Evolutionary conservation across 2,797 vertebrate genomes (phyloP).

Genomic region (Pachyuromys duprasi): DNA sequence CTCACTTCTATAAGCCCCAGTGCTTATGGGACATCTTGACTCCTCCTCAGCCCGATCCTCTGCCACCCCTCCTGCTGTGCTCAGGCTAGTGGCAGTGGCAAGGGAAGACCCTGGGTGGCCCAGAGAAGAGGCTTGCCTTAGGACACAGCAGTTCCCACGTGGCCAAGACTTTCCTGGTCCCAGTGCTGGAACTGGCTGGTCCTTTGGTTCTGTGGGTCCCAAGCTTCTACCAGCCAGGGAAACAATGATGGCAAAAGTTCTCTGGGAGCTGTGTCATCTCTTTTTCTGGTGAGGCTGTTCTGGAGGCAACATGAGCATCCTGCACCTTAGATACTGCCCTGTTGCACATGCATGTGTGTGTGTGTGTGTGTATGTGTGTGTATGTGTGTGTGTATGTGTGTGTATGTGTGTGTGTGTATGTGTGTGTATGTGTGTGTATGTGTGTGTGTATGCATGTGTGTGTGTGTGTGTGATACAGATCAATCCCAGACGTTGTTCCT

Average conservation of each 20-base stretch:
- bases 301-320: not conserved
- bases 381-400: not conserved
- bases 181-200: not conserved
- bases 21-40: not conserved
- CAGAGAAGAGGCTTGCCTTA: fast-evolving
- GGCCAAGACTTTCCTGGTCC: not conserved
- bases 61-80: not conserved
- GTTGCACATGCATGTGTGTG: not conserved
- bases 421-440: not conserved
- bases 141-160: not conserved
- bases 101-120: fast-evolving
- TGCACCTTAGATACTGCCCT: not conserved
- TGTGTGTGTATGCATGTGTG: not conserved
- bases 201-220: not conserved
- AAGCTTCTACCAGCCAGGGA: not conserved
- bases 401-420: not conserved
- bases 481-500: not conserved
- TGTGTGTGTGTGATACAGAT: not conserved
- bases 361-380: not conserved
- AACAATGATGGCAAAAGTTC: not conserved
- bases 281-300: not conserved
- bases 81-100: not conserved
- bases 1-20: fast-evolving
- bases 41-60: not conserved
- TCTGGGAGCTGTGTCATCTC: not conserved